These are phyloP conservation scores for Erebia ligea DNA, from an alignment of 2,888 invertebrate species.

Conservation along the genomic window DNA sequence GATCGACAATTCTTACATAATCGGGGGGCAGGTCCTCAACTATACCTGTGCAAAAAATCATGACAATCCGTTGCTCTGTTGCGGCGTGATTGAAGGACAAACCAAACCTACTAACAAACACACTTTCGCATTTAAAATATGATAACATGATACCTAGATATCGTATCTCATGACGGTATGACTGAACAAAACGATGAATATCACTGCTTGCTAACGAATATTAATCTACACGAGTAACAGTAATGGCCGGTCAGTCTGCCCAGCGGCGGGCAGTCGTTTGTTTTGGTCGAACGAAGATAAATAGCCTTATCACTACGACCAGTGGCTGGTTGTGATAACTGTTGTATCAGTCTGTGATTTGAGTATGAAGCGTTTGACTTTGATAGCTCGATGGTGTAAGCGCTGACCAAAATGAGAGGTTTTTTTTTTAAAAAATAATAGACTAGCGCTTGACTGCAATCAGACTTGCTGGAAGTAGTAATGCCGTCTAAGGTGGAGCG, in stretches of 20 bases:
- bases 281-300: slow-evolving; percentile 35
- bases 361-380: not conserved
- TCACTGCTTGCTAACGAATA: slow-evolving; percentile 11
- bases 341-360: slow-evolving; percentile 3
- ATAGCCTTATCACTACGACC: slow-evolving; percentile 24
- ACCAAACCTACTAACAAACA: no score
- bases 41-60: no score
- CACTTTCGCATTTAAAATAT: no score
- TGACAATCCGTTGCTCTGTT: no score
- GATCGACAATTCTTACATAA: no score
- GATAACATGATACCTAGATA: not conserved
- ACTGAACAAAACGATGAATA: not conserved
- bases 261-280: slow-evolving; percentile 26
- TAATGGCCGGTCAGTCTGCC: slow-evolving; percentile 18
- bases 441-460: no score
- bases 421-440: no score
- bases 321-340: slow-evolving; percentile 19
- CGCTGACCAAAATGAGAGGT: no score
- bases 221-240: slow-evolving; percentile 23
- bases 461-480: no score
- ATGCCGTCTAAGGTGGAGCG: no score
- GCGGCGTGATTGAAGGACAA: no score
- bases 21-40: no score
- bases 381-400: not conserved
- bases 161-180: not conserved